These are phyloP conservation scores for Myotis lucifugus DNA, from an alignment of 2,113 vertebrate genomes.

Conservation along the genomic window DNA sequence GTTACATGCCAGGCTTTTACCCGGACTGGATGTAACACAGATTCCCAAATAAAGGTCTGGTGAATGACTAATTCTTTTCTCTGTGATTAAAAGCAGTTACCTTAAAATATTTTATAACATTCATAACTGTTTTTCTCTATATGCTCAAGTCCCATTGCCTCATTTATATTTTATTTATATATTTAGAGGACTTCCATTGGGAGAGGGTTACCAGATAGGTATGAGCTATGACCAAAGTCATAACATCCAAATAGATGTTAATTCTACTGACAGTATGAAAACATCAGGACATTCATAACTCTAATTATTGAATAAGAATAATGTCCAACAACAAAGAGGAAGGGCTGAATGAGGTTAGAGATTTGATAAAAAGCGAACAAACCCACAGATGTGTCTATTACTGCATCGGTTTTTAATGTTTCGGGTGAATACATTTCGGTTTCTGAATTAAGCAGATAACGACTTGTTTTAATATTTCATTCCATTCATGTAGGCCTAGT, in stretches of 20 bases:
- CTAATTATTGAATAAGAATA: background rate
- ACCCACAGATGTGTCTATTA: background rate
- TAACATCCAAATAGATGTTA: background rate
- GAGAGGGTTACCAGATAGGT: background rate
- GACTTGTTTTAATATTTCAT: constrained; percentile 28
- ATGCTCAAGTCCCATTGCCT: background rate
- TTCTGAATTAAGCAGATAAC: background rate
- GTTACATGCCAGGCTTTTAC: too few species aligned
- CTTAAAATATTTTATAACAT: background rate
- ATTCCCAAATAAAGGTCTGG: background rate
- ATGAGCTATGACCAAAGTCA: background rate
- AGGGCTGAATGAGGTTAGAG: background rate
- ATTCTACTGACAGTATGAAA: background rate
- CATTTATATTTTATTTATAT: background rate
- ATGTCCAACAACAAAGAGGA: background rate
- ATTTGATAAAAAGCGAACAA: background rate
- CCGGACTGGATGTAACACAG: background rate
- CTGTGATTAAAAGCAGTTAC: background rate
- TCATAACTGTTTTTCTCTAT: background rate
- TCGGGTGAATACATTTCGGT: background rate
- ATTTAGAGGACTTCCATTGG: background rate
- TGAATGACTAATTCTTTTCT: background rate
- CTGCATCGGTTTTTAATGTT: background rate
- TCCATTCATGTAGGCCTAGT: background rate
- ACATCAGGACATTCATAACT: background rate